phyloP scores from a whole-genome alignment of 2,113 vertebrate genomes.

The Platycercus adscitus region DNA sequence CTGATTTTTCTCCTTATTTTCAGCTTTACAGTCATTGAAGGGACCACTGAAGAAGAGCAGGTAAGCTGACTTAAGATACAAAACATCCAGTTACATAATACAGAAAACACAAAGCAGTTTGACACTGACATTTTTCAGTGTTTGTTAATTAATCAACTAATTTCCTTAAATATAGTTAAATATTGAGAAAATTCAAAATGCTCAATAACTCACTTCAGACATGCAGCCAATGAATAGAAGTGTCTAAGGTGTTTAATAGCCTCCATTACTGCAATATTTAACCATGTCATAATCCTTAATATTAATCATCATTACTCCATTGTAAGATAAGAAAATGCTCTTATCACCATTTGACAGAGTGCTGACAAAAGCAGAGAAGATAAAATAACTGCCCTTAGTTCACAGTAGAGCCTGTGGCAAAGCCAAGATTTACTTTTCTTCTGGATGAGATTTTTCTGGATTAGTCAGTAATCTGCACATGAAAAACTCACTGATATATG shows the following conservation, averaged over 20 bases:
- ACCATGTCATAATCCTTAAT: not conserved
- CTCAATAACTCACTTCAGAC: not conserved
- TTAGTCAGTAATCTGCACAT: conserved; percentile 2
- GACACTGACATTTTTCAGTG: not conserved
- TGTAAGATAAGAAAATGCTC: conserved; percentile 20
- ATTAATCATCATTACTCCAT: not conserved
- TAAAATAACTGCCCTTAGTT: not conserved
- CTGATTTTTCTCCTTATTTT: not conserved
- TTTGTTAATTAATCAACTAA: not conserved
- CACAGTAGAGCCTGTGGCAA: not conserved
- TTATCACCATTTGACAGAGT: conserved; percentile 46
- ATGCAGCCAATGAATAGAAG: not conserved
- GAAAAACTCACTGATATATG: not conserved
- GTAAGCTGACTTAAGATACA: not conserved
- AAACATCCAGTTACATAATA: not conserved
- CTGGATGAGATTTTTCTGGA: not conserved
- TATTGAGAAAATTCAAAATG: not conserved
- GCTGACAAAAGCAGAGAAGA: not conserved
- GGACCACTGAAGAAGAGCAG: not conserved
- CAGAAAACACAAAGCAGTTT: not conserved
- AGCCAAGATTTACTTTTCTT: not conserved
- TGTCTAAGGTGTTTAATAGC: not conserved
- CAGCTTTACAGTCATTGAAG: not conserved
- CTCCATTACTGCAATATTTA: not conserved
- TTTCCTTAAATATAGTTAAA: not conserved